Percentiles rank a stretch among this genome's conserved stretches.
Evolutionary conservation across 1,140 invertebrate species (phyloP).

Genomic region (Drusus annulatus): DNA sequence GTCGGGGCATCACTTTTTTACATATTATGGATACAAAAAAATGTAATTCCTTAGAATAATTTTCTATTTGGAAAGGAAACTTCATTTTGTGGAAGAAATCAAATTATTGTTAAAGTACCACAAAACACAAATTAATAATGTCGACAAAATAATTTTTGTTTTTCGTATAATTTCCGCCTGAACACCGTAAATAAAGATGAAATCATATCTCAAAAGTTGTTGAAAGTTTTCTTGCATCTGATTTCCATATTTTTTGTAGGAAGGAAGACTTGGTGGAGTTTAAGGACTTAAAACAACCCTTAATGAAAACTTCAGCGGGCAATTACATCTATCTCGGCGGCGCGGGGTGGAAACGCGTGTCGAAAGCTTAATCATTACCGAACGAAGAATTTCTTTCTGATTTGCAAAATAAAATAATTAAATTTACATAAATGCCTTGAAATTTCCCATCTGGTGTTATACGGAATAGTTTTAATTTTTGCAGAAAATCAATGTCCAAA

Average conservation of each 20-base stretch:
- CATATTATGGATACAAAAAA: too few species aligned
- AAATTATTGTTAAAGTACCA: too few species aligned
- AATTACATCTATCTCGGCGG: conserved; percentile 33
- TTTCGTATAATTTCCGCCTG: too few species aligned
- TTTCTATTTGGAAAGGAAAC: too few species aligned
- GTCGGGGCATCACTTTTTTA: too few species aligned
- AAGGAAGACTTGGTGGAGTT: background rate
- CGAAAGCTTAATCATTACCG: conserved; percentile 29
- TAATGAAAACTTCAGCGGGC: conserved; percentile 35
- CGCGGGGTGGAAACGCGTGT: conserved; percentile 12
- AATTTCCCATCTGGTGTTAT: conserved; percentile 18
- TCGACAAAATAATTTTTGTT: too few species aligned
- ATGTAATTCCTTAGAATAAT: too few species aligned
- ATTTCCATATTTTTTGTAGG: conserved; percentile 13
- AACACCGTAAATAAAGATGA: too few species aligned
- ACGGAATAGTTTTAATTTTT: conserved; percentile 16
- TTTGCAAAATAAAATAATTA: conserved; percentile 28
- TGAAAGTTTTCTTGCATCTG: conserved; percentile 19
- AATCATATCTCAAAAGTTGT: background rate
- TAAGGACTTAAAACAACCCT: conserved; percentile 18
- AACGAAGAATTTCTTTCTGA: conserved; percentile 6
- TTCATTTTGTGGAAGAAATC: too few species aligned
- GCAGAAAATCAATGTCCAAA: conserved; percentile 24
- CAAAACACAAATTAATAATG: too few species aligned
- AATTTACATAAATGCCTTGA: conserved; percentile 35